A percentile compares a stretch with the other conserved stretches of the same genome.
Conservation (phyloP, 2,888 invertebrate genomes). For the Diogma glabrata region DNA sequence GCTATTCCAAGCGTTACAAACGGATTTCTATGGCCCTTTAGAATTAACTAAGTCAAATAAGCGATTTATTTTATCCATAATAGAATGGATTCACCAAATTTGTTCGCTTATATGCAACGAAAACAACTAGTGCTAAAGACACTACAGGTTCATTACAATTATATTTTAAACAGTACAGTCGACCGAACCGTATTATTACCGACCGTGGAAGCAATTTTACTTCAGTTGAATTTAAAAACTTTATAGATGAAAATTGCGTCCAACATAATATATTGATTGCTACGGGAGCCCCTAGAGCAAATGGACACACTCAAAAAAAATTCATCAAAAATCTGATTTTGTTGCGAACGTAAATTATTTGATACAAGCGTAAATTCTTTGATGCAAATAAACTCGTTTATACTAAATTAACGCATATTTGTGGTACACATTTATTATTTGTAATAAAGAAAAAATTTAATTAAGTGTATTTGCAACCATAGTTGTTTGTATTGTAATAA, state of each 20-base stretch:
- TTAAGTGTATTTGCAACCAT: too few species aligned
- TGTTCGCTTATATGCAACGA: conserved; percentile 13
- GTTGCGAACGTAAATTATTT: too few species aligned
- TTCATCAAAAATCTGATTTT: too few species aligned
- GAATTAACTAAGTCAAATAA: background rate
- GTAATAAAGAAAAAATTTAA: too few species aligned
- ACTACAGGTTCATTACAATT: background rate
- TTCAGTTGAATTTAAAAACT: conserved; percentile 14
- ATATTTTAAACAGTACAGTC: conserved; percentile 8
- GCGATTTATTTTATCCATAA: conserved; percentile 12
- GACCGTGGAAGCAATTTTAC: conserved; percentile 13
- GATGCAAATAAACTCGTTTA: too few species aligned
- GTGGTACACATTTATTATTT: too few species aligned
- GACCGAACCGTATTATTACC: conserved; percentile 4
- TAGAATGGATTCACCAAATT: conserved; percentile 17
- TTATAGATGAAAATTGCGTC: conserved; percentile 18
- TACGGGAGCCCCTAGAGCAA: conserved; percentile 23
- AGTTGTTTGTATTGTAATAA: too few species aligned
- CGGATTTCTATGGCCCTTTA: conserved; percentile 15
- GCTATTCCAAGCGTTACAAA: conserved; percentile 20
- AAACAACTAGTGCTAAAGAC: conserved; percentile 17
- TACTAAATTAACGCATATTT: too few species aligned
- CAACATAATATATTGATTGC: conserved; percentile 23
- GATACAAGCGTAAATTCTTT: too few species aligned
- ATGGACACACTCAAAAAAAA: too few species aligned